Percentiles rank a stretch among this genome's conserved stretches.
Conservation (phyloP, 2,797 vertebrate genomes). For the Thaleichthys pacificus region DNA sequence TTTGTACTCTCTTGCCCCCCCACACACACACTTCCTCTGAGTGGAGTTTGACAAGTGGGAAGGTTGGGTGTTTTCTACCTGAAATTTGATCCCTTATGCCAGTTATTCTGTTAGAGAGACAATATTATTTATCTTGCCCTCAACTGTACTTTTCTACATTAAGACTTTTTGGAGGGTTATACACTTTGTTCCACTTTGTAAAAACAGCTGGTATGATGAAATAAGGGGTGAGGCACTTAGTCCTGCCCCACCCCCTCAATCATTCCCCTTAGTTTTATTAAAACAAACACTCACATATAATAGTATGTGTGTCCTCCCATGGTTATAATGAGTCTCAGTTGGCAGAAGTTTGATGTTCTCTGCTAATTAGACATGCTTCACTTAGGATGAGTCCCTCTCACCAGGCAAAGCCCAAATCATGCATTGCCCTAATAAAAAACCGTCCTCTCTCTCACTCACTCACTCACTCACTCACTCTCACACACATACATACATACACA, state of each 20-base stretch:
- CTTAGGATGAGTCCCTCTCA: conserved; percentile 64
- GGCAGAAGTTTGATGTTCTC: conserved; percentile 58
- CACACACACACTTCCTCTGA: not conserved
- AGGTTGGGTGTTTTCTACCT: conserved; percentile 51
- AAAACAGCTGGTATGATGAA: conserved; percentile 81
- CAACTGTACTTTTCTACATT: not conserved
- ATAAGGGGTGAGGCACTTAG: conserved; percentile 67
- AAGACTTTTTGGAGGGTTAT: conserved; percentile 64
- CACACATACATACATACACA: conserved; percentile 8
- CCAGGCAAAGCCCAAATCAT: conserved; percentile 67
- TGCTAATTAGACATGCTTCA: conserved; percentile 78
- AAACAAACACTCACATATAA: conserved; percentile 43
- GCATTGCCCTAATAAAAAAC: conserved; percentile 68
- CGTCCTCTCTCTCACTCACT: not conserved
- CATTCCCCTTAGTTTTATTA: conserved; percentile 51
- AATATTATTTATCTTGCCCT: conserved; percentile 72
- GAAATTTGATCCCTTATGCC: conserved; percentile 53
- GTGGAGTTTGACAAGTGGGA: conserved; percentile 5
- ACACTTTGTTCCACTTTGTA: conserved; percentile 65
- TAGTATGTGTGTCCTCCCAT: conserved; percentile 62
- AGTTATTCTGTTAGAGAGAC: conserved; percentile 76
- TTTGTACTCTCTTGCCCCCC: not conserved
- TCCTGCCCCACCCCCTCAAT: conserved; percentile 30
- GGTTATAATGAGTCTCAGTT: conserved; percentile 78
- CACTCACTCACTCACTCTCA: not conserved